Evolutionary conservation across 2,113 vertebrate species (phyloP), one percentile per base, ranked within the genome.

Genomic region (Calidris pygmaea): DNA sequence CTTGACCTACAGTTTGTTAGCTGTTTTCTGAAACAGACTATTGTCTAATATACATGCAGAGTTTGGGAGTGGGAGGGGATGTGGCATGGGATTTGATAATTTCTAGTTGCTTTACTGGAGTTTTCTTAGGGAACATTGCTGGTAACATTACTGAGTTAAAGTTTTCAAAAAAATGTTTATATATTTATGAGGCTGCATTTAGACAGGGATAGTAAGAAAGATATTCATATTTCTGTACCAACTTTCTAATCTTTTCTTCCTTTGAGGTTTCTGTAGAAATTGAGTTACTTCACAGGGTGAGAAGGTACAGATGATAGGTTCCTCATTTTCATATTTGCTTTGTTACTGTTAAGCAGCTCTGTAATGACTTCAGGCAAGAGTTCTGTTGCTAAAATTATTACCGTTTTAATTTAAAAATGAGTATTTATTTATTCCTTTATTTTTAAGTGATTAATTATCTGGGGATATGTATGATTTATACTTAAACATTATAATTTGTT

Each of bases 111-210:
- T 75, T 73, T 76, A 35, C 39, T 70, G 37, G 50, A 82, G 70
- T 1, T 56, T 95, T 85, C 14, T 53, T 85, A 83, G 18, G n/a
- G 47, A 91, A 62, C 0, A 5, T 5, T 41, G 8, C 12, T 83
- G 23, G 32, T 21, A 62, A 41, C 62, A 58, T 27, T 56, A 62
- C 8, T 78, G 59, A 68, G 6, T 12, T 68, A 37, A 48, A 48
- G 14, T 45, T 53, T 53, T 29, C 2, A 0, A 3, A 47, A 79
- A 59, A 75, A 21, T 30, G 0, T 70, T 41, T 7, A 10, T n/a
- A 29, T 70, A 78, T 60, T 66, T 84, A 75, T 41, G 27, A 68
- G 12, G 6, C 6, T 35, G 10, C 30, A n/a, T 87, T 83, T 48
- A 53, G 48, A 70, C 81, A 89, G 9, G 6, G 5, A 11, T 24